phyloP scores from a whole-genome alignment of 1,140 invertebrate genomes.

The Armadillidium nasatum region DNA sequence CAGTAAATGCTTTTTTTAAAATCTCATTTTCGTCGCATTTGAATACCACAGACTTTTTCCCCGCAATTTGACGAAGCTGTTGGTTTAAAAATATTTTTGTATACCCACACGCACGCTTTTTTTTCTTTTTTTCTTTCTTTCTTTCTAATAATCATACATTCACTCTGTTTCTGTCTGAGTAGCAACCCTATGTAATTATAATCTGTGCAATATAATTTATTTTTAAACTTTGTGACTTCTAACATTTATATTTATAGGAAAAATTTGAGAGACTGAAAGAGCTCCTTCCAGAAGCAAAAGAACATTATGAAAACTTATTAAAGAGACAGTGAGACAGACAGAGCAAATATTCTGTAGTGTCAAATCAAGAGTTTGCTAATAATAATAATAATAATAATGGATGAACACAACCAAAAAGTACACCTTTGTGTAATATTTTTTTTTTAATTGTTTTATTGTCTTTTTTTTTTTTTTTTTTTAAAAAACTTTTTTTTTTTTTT shows the following conservation, averaged over 20 bases:
- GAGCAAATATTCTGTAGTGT: too few species aligned
- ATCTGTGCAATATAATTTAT: not conserved
- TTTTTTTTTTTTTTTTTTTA: not conserved
- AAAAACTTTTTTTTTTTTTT: not conserved
- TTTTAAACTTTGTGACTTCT: not conserved
- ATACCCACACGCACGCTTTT: not conserved
- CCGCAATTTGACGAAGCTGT: too few species aligned
- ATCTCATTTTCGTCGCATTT: too few species aligned
- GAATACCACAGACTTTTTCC: too few species aligned
- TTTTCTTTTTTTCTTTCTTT: not conserved
- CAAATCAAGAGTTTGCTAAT: too few species aligned
- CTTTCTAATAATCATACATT: not conserved
- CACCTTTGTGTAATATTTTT: not conserved
- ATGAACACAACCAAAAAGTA: not conserved
- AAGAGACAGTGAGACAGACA: too few species aligned
- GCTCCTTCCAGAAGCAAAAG: not conserved
- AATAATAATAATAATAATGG: not conserved
- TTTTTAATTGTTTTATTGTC: not conserved
- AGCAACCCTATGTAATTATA: not conserved
- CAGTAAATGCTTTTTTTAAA: too few species aligned
- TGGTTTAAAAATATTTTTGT: not conserved
- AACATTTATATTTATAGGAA: not conserved
- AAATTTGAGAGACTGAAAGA: not conserved
- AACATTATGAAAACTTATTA: not conserved
- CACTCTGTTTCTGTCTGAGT: not conserved